phyloP scores from a whole-genome alignment of 2,797 vertebrate species.

The Manis crassicaudata region DNA sequence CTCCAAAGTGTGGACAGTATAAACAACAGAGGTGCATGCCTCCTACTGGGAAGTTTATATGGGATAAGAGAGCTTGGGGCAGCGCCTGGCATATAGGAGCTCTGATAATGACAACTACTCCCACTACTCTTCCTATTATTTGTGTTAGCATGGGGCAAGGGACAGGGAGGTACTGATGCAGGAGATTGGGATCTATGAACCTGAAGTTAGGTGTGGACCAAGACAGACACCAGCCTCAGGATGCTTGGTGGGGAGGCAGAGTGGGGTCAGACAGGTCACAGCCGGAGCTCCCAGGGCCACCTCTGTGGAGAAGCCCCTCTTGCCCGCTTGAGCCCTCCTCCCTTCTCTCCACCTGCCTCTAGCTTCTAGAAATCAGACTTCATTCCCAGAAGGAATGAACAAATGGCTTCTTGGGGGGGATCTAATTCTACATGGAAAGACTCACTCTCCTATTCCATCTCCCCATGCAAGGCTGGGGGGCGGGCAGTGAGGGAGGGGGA shows the following conservation, averaged over 20 bases:
- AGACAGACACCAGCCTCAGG: neutral
- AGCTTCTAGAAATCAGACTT: conserved; percentile 32
- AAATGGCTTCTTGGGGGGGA: neutral
- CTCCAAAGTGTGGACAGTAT: neutral
- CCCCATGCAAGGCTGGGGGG: neutral
- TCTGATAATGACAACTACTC: fast-evolving
- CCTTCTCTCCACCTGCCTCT: neutral
- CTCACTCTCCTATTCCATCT: neutral
- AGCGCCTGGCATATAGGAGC: neutral
- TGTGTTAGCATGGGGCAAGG: neutral
- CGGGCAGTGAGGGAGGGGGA: conserved; percentile 49
- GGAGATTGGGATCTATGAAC: neutral
- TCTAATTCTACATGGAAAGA: neutral
- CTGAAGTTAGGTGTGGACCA: neutral
- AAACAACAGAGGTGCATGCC: neutral
- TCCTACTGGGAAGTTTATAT: fast-evolving
- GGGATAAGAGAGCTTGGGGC: neutral
- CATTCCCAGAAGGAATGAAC: neutral
- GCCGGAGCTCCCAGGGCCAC: neutral
- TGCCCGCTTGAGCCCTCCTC: neutral
- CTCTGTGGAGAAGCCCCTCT: neutral
- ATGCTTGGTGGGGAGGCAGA: neutral
- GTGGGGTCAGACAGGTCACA: neutral
- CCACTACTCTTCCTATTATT: neutral
- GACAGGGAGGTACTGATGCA: neutral